Evolutionary conservation across 2,113 vertebrate genomes (phyloP).

Genomic region (Lepidothrix coronata): DNA sequence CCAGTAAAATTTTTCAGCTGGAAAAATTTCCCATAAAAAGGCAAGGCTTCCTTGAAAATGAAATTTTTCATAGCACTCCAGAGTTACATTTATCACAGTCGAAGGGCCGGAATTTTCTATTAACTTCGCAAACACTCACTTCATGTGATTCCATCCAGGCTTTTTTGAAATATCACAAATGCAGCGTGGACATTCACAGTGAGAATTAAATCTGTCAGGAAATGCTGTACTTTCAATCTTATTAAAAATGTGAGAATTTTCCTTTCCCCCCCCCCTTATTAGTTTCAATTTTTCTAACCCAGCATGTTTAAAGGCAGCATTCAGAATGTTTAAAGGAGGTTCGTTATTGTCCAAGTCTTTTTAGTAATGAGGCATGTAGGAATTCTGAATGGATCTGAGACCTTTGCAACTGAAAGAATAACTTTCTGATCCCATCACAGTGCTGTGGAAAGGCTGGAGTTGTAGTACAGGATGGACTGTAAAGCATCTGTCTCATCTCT

Average conservation of each 20-base stretch:
- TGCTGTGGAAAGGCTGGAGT: neutral
- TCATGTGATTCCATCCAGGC: neutral
- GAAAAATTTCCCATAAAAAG: conserved; percentile 54
- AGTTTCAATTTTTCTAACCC: neutral
- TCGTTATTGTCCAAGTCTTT: neutral
- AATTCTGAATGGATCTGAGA: neutral
- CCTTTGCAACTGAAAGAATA: neutral
- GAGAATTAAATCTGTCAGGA: neutral
- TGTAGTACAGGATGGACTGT: neutral
- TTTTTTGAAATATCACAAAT: neutral
- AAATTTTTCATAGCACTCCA: conserved; percentile 60
- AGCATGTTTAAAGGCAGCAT: neutral
- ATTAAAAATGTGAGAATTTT: neutral
- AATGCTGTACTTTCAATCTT: neutral
- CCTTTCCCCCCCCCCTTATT: neutral
- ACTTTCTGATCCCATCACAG: neutral
- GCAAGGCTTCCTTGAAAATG: conserved; percentile 50
- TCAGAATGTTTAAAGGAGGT: neutral
- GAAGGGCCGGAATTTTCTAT: conserved; percentile 45
- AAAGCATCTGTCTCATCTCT: neutral
- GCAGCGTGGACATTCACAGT: neutral
- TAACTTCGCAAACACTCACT: conserved; percentile 39
- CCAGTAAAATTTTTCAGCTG: conserved; percentile 57
- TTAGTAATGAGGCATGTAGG: neutral
- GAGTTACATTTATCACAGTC: conserved; percentile 50